phyloP scores from a whole-genome alignment of 92 coral and sea anemone genomes.

The Virgularia gustaviana region DNA sequence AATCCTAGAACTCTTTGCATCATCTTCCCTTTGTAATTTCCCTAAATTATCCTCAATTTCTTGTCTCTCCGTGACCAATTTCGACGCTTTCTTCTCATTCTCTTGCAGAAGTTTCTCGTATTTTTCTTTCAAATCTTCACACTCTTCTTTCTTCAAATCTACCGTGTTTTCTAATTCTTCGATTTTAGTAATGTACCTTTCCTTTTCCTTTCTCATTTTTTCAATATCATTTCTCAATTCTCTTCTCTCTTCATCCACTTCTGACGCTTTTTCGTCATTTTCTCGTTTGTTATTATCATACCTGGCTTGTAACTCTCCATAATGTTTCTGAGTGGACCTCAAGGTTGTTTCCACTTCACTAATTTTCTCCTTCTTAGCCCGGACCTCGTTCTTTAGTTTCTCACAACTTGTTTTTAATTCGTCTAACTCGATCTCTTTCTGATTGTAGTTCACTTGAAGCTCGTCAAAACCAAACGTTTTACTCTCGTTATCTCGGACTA shows the following conservation, averaged over 20 bases:
- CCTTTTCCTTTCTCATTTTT: conserved; percentile 16
- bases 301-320: conserved; percentile 9
- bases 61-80: conserved; percentile 11
- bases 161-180: conserved; percentile 39
- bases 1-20: conserved; percentile 19
- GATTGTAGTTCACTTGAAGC: neutral
- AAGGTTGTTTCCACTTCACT: neutral
- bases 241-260: neutral
- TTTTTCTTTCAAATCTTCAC: conserved; percentile 26
- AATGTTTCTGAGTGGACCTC: neutral
- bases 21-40: conserved; percentile 30
- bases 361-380: neutral
- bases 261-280: conserved; percentile 22
- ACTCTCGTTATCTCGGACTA: neutral
- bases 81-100: conserved; percentile 13
- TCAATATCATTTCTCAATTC: neutral
- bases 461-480: neutral
- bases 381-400: neutral
- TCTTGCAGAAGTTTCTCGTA: conserved; percentile 41
- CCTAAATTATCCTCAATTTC: conserved; percentile 22
- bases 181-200: conserved; percentile 37
- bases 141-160: conserved; percentile 17
- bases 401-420: neutral
- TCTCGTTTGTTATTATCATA: conserved; percentile 22
- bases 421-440: neutral